These are phyloP conservation scores for Apogon hyalosoma DNA, from an alignment of 2,797 vertebrate genomes.

Conservation along the genomic window DNA sequence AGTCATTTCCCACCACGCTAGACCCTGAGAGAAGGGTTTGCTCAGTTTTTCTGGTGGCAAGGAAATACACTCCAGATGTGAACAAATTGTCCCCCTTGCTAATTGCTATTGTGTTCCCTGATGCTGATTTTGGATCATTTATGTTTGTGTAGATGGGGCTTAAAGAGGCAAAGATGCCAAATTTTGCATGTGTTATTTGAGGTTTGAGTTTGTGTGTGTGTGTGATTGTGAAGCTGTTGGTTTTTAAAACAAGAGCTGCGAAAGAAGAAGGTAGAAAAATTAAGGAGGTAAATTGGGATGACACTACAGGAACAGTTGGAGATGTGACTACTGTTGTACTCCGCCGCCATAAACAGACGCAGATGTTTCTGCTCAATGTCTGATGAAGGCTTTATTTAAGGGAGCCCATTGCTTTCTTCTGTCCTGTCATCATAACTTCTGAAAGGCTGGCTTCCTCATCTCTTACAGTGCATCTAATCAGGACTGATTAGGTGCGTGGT, in stretches of 20 bases:
- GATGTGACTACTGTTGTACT: conserved; percentile 57
- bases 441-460: conserved; percentile 49
- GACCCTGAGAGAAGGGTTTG: conserved; percentile 30
- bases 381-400: conserved; percentile 60
- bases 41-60: conserved; percentile 61
- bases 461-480: conserved; percentile 68
- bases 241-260: conserved; percentile 7
- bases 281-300: conserved; percentile 52
- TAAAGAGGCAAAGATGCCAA: not conserved
- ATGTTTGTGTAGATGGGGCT: conserved; percentile 23
- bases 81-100: conserved; percentile 71
- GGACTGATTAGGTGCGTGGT: conserved; percentile 72
- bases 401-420: conserved; percentile 50
- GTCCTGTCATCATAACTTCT: conserved; percentile 64
- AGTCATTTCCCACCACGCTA: conserved; percentile 53
- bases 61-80: conserved; percentile 84
- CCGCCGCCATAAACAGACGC: conserved; percentile 60
- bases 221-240: conserved; percentile 8
- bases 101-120: conserved; percentile 73
- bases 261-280: not conserved
- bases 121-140: conserved; percentile 52
- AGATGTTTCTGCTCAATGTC: conserved; percentile 67
- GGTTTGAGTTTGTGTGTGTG: not conserved
- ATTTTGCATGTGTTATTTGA: not conserved
- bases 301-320: conserved; percentile 51